Base-by-base conservation (phyloP, 2,888 invertebrate species). In the Tethea ocularis region DNA sequence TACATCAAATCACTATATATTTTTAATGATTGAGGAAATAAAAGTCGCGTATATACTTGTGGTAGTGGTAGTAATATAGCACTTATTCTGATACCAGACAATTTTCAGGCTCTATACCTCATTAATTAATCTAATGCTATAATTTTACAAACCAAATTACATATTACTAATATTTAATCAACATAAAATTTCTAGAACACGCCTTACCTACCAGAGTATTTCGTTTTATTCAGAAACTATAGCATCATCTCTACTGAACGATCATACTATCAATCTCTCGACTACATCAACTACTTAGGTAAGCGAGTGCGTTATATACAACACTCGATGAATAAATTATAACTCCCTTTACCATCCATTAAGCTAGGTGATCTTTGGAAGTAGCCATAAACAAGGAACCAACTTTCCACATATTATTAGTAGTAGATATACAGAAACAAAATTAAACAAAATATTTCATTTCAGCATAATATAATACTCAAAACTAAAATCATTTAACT, bases 241-340 rank as follows among this genome's bases (percentile, higher is more conserved):
- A 52, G 63, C 61, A 58, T 36, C 17, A 17, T 17, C 41, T 41
- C 41, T 41, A 41, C 41, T 41, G 17, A 41, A 15, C n/a, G 41
- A n/a, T 41, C 41, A 41, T 57, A 51, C 53, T 60, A 58, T 60
- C 8, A 29, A 61, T 41, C 17, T 41, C 13, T 41, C 41, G 13
- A 41, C 51, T 52, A 62, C 55, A 58, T 63, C 54, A 26, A 60
- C 56, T 36, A 29, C 52, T 52, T 58, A 53, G 52, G 58, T 57
- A 53, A 51, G 58, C 61, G 61, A 20, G 59, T 57, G 61, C 54
- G 62, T 60, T 56, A 60, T 56, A 60, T 52, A 67, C 66, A 71
- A 63, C 60, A 67, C 62, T 57, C 58, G 56, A 56, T 80, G 77
- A 78, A 80, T 80, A 78, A 76, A 72, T 76, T 67, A 79, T 74